Base-by-base conservation (phyloP, 2,888 invertebrate species). In the Andrena camellia region DNA sequence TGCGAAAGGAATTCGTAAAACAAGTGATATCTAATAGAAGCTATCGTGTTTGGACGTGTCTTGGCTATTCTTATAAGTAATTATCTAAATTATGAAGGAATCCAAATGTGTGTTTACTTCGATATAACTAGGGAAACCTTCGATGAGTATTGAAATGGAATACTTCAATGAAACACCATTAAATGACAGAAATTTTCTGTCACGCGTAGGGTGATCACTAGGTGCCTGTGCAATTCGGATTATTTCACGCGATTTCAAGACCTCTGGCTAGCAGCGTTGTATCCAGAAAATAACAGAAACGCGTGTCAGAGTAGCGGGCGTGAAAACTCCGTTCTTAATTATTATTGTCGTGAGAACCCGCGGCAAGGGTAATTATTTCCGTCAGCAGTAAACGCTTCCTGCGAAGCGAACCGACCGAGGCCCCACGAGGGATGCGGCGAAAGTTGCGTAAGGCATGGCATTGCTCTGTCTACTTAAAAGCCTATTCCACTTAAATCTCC, bases 311-410 rank as follows among this genome's bases (percentile, higher is more conserved):
- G 31, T 54, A 26, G 20, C 68, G 67, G 29, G 67, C 68, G 74
- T 75, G 71, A 78, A 82, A 84, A 74, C 77, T 87, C 88, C 82
- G 88, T 86, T 89, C 90, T 90, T 91, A 92, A 93, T 92, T 92
- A 92, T 92, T 92, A 92, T 93, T 92, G 91, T 90, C 93, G 92
- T 93, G 93, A 89, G 92, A 93, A 92, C 86, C 86, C 85, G 84
- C 89, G 86, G 81, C 77, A 81, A 85, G 82, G 89, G 89, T 91
- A 92, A 93, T 92, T 93, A 93, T 92, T 92, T 93, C 92, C 92
- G 91, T 87, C 90, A 89, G 89, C 86, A 85, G 88, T 87, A 88
- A 91, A 88, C 88, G 90, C 82, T 90, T 91, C 88, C 91, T 89
- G 90, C 77, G 79, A 86, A 87, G 81, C 81, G 78, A 74, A 64